phyloP scores from a whole-genome alignment of 2,797 vertebrate species.

The Peromyscus melanophrys region DNA sequence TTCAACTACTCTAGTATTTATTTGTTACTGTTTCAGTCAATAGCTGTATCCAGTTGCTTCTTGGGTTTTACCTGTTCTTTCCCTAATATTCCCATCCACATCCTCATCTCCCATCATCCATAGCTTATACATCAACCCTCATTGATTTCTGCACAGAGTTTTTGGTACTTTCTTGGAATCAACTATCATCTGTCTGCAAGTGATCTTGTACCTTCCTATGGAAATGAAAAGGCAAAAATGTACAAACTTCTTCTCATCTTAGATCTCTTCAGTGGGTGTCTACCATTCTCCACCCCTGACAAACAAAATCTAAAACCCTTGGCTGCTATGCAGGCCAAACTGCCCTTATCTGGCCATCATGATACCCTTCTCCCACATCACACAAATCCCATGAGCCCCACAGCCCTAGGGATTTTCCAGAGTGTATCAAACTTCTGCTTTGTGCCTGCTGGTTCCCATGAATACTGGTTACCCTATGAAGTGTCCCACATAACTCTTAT shows the following conservation, averaged over 20 bases:
- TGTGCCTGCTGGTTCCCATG: not conserved
- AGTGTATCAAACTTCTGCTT: not conserved
- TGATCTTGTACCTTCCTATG: not conserved
- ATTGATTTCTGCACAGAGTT: not conserved
- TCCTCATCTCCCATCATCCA: too few species aligned
- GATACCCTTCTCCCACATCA: not conserved
- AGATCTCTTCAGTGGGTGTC: not conserved
- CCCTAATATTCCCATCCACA: not conserved
- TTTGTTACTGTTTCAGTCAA: not conserved
- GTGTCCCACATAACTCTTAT: not conserved
- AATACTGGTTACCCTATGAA: too few species aligned
- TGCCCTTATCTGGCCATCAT: too few species aligned
- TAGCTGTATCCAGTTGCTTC: not conserved
- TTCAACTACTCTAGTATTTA: not conserved
- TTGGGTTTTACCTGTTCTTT: not conserved
- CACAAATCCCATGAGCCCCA: not conserved
- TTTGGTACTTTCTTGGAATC: not conserved
- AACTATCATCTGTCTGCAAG: not conserved
- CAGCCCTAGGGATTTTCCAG: not conserved
- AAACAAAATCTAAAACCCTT: not conserved
- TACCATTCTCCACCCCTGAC: accelerated
- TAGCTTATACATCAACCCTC: not conserved
- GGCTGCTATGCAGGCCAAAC: too few species aligned
- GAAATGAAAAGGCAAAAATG: not conserved
- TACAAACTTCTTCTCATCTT: not conserved